Conservation (phyloP, 1,140 invertebrate species). For the Venustaconcha ellipsiformis region DNA sequence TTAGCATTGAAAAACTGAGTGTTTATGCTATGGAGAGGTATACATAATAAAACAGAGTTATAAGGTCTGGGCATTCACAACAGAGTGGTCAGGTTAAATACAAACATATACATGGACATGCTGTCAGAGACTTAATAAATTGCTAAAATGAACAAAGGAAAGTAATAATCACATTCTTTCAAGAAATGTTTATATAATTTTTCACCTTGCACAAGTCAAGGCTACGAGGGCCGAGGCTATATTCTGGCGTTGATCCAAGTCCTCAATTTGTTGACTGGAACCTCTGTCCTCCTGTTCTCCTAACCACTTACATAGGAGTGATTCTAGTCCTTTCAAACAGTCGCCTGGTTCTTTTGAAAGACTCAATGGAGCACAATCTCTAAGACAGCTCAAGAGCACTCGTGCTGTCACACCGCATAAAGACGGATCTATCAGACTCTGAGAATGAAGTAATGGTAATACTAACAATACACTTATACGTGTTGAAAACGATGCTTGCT, state of each 20-base stretch:
- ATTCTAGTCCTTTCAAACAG: constrained; percentile 66
- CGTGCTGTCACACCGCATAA: constrained; percentile 64
- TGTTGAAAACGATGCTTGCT: constrained; percentile 67
- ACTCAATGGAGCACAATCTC: constrained; percentile 65
- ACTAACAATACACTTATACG: constrained; percentile 64
- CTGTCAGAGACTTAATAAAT: no score
- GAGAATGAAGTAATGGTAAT: constrained; percentile 65
- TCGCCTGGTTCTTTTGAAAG: constrained; percentile 66
- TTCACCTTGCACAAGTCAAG: constrained; percentile 65
- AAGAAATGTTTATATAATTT: no score
- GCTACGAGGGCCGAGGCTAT: constrained; percentile 66
- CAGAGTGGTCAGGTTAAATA: no score
- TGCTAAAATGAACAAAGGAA: no score
- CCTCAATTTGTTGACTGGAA: constrained; percentile 31
- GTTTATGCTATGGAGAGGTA: no score
- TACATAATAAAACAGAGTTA: no score
- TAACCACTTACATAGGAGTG: constrained; percentile 64
- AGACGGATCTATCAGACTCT: constrained; percentile 61
- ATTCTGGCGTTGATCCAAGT: constrained; percentile 54
- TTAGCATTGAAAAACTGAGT: no score
- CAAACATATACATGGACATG: no score
- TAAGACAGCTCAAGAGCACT: constrained; percentile 62
- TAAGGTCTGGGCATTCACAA: no score
- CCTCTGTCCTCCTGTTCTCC: constrained; percentile 48
- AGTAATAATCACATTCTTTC: no score